Base-by-base conservation (phyloP, 2,888 invertebrate genomes). In the Metellina segmentata region DNA sequence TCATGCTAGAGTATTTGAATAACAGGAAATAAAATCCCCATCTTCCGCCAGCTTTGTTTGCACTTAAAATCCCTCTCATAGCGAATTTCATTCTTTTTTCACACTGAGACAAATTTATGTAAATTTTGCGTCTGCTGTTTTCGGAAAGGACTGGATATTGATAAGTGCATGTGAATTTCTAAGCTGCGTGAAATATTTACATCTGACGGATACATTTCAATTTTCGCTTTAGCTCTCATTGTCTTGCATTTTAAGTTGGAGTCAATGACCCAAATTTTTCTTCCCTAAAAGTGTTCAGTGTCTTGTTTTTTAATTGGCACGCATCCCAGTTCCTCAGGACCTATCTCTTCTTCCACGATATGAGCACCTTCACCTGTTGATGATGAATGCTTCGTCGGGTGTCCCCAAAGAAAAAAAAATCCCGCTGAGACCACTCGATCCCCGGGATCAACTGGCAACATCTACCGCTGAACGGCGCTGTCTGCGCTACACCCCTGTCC, bases 381-480 rank as follows among this genome's bases (percentile, higher is more conserved):
- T 61, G 61, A 61, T 61, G 61, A 1, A 61, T 61, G 11, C 61
- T 53, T 53, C 61, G 13, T 61, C 61, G 16, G 16, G 61, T 16
- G 11, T 11, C 61, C 16, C 9, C 16, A 61, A 61, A 0, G 13
- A 61, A 61, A 61, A 61, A 61, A 61, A 34, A 69, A 1, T 20
- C 69, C 81, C 69, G 16, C 61, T 11, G 16, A 61, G 16, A 16
- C 20, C 69, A n/a, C 61, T 13, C 70, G 78, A 52, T 82, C 51
- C 51, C 9, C 9, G n/a, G 52, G 20, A 49, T 34, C 34, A 34
- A 34, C 34, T 34, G 34, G 34, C 34, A 34, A 34, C 34, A 34
- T 34, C 83, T 48, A 70, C 89, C 82, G 82, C 89, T 7, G 89
- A 53, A 52, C 49, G 89, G 82, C 83, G 83, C 89, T 82, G 83